Percentiles rank a stretch among this genome's conserved stretches.
These are phyloP conservation scores for Epirrita christyi DNA, from an alignment of 2,888 invertebrate genomes.

Conservation along the genomic window DNA sequence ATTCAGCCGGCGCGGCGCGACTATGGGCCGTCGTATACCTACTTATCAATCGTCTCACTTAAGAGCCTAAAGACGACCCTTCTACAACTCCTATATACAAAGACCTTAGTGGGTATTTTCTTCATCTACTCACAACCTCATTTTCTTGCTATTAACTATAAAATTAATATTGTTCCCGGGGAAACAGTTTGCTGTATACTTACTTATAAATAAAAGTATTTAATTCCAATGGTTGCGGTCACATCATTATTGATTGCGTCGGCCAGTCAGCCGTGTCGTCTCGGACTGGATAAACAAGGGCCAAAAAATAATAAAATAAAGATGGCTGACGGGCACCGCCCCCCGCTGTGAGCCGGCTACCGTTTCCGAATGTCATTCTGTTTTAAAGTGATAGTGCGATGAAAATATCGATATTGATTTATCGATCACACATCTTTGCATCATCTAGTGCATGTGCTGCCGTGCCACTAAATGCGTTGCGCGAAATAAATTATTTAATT, in stretches of 20 bases:
- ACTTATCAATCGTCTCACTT: no score
- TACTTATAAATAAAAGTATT: slow-evolving; percentile 50
- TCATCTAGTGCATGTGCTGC: no score
- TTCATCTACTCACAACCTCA: no score
- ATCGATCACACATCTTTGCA: neutral
- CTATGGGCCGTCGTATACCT: no score
- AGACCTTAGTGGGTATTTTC: no score
- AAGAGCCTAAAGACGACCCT: no score
- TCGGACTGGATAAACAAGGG: slow-evolving; percentile 81
- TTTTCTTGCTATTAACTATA: no score
- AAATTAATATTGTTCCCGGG: no score
- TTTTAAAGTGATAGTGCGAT: slow-evolving; percentile 33
- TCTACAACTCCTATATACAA: no score
- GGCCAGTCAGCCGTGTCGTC: slow-evolving; percentile 73
- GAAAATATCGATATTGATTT: slow-evolving; percentile 7
- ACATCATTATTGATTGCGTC: slow-evolving; percentile 79
- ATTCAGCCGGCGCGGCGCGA: no score
- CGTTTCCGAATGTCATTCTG: slow-evolving; percentile 80
- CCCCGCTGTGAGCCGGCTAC: slow-evolving; percentile 77
- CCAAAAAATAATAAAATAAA: slow-evolving; percentile 74
- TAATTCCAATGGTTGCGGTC: slow-evolving; percentile 77
- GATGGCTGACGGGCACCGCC: slow-evolving; percentile 77
- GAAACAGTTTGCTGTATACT: neutral
- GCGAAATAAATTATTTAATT: no score
- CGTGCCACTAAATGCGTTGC: no score